Conservation (phyloP, 2,797 vertebrate species). For the Syngnathus rostellatus region DNA sequence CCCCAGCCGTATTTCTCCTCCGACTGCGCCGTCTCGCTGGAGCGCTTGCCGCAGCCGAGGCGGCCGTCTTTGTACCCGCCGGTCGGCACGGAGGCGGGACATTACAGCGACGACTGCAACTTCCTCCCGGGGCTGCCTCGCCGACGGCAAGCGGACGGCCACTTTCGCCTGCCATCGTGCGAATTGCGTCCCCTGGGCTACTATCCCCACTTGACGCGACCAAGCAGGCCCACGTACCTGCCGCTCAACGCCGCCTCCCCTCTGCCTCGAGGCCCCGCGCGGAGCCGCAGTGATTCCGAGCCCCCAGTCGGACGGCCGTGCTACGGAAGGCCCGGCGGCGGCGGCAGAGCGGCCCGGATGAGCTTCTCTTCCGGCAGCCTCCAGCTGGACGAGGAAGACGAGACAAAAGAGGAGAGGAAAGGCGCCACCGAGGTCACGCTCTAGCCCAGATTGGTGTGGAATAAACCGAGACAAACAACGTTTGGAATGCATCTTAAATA, state of each 20-base stretch:
- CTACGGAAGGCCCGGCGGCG: constrained; percentile 62
- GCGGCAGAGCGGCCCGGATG: constrained; percentile 63
- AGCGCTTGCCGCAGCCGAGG: constrained; percentile 58
- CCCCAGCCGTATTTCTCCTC: constrained; percentile 55
- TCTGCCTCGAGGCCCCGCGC: constrained; percentile 50
- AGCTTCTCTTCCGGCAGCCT: constrained; percentile 87
- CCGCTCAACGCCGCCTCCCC: constrained; percentile 60
- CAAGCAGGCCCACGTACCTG: constrained; percentile 68
- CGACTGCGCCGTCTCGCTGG: constrained; percentile 69
- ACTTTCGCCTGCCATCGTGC: constrained; percentile 70
- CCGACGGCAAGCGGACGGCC: constrained; percentile 75
- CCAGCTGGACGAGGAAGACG: constrained; percentile 84
- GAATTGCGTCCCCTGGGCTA: constrained; percentile 87
- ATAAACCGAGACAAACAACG: too few species aligned
- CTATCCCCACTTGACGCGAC: constrained; percentile 75
- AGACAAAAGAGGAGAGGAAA: constrained; percentile 35
- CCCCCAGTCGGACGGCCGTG: constrained; percentile 79
- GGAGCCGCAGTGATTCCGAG: constrained; percentile 86
- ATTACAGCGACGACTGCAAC: constrained; percentile 70
- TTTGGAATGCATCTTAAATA: constrained; percentile 76
- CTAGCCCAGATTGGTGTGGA: constrained; percentile 14
- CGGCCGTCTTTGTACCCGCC: constrained; percentile 34
- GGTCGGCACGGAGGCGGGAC: constrained; percentile 50
- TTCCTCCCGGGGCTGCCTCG: constrained; percentile 74
- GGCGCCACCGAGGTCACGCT: constrained; percentile 33